Conservation (phyloP, 2,888 invertebrate species). For the Trachelus iudaicus region DNA sequence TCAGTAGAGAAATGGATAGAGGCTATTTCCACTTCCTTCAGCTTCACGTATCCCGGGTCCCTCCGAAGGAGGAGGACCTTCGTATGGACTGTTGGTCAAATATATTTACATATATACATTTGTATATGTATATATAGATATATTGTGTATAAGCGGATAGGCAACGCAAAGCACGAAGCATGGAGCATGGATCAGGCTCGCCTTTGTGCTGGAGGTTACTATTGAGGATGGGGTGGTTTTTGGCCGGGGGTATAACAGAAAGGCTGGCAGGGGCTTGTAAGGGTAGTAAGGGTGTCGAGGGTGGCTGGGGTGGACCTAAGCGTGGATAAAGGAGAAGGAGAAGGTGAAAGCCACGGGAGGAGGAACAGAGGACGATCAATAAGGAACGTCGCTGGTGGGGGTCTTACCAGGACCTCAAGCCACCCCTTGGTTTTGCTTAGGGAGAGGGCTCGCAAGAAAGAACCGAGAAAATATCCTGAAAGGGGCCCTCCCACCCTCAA, state of each 20-base stretch:
- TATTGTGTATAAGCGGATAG: background rate
- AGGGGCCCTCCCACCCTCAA: conserved; percentile 12
- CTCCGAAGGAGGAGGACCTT: background rate
- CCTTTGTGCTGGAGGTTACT: conserved; percentile 28
- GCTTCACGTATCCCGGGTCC: background rate
- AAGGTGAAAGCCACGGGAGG: conserved; percentile 20
- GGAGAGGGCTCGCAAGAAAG: conserved; percentile 59
- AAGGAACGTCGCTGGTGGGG: conserved; percentile 61
- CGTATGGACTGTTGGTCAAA: background rate
- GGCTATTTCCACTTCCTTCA: background rate
- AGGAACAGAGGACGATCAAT: conserved; percentile 65
- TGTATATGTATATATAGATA: background rate
- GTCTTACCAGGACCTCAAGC: conserved; percentile 64
- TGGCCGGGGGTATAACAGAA: conserved; percentile 56
- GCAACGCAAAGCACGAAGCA: background rate
- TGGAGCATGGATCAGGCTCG: conserved; percentile 21
- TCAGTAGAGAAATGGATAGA: background rate
- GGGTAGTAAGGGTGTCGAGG: conserved; percentile 31
- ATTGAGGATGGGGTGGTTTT: conserved; percentile 52
- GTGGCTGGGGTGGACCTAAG: conserved; percentile 58
- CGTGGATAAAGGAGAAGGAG: conserved; percentile 52
- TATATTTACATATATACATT: background rate
- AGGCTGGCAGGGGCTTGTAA: conserved; percentile 43
- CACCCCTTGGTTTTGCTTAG: conserved; percentile 58
- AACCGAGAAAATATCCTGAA: conserved; percentile 62